Evolutionary conservation across 2,797 vertebrate species (phyloP), one percentile per base, ranked within the genome.

Genomic region (Anniella stebbinsi): DNA sequence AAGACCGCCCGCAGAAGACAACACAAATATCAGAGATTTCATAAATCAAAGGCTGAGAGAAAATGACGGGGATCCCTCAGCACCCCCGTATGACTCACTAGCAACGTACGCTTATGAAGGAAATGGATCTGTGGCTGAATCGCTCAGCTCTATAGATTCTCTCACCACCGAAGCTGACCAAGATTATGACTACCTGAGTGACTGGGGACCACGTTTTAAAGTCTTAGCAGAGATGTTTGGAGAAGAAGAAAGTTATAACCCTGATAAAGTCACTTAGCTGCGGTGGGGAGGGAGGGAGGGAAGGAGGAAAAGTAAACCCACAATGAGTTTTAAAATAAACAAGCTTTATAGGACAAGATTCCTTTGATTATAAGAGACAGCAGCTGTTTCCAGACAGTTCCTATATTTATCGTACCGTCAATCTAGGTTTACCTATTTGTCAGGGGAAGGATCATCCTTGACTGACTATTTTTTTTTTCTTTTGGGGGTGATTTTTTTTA

Each of bases 31-130:
- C 93, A 98, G 98, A 93, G 98, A 98, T 96, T 99, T 99, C 97
- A 99, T 99, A 95, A 95, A 97, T 95, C 98, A 98, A 95, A 98
- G 98, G 93, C 98, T 99, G 51, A 97, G 98, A 91, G 99, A 99
- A 88, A 98, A 99, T 5, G 99, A 99, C 77, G 88, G 91, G 4
- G 99, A 99, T 97, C 98, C 97, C 83, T 94, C 97, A 0, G 99
- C 98, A 1, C 99, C 99, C 0, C 99, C 99, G 0, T 99, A 99
- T 60, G 99, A 99, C 96, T 99, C 99, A 11, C 92, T 99, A 97
- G 99, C 98, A 78, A 99, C 99, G 0, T 99, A 99, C 13, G 99
- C 99, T 25, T 99, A 99, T 18, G 99, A 99, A 96, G 99, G 99
- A 48, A 97, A 97, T 0, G 98, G 99, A 80, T 99, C 99, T 0